Base-by-base conservation (phyloP, 2,113 vertebrate genomes). In the Prochilodus magdalenae region DNA sequence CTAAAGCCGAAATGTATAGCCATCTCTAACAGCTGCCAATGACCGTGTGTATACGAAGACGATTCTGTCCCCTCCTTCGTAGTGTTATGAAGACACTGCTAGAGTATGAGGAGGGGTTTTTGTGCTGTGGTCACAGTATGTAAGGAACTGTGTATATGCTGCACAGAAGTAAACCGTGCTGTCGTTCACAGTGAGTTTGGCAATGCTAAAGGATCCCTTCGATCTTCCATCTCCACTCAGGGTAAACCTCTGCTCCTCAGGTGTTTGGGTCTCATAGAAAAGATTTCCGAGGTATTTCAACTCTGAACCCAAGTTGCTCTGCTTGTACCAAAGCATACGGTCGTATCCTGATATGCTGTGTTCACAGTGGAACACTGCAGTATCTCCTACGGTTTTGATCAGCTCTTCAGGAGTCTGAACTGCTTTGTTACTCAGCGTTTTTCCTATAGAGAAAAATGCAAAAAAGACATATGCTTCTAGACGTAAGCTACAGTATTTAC, bases 281-380 rank as follows among this genome's bases (percentile, higher is more conserved):
- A 71, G 40, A 77, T 66, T 77, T 24, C 66, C 66, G n/a, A 83
- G 67, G 14, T 53, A 73, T 22, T 66, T 53, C 66, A 69, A 57
- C 22, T 44, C 72, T 15, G 84, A 44, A 6, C 40, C 33, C 5
- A 18, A 65, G 1, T 53, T 63, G 22, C 71, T 27, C 29, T 78
- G 77, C 33, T 75, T 67, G 40, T 87, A 87, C 86, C 86, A 87
- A 57, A 65, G 53, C 26, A 85, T 85, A 47, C 27, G 20, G 0
- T 87, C n/a, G 47, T 75, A 73, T 15, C 1, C 71, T 18, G 20
- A 0, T 36, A 83, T 59, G 1, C 14, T 26, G 47, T 87, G 69
- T 0, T 55, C 16, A n/a, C 86, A 87, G 5, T 11, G 15, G 33
- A 87, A 72, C 5, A 60, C 15, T 4, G 78, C 74, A 44, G 63